Conservation (phyloP, 35 echinoderm and acorn worm genomes). For the Patiria miniata region DNA sequence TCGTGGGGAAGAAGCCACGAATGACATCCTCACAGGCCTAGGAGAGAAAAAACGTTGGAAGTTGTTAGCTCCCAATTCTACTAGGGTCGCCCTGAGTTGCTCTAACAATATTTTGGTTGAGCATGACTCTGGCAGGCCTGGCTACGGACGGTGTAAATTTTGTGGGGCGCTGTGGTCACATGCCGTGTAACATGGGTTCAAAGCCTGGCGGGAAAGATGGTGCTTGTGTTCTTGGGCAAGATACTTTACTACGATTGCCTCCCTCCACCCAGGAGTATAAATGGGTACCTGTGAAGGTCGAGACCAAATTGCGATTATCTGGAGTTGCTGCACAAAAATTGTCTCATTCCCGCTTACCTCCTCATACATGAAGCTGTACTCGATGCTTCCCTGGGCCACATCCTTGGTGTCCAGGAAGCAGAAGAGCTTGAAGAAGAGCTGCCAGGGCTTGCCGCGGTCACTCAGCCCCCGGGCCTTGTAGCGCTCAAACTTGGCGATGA, state of each 20-base stretch:
- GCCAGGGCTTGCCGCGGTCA: constrained; percentile 88
- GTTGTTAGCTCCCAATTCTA: too few relatives aligned
- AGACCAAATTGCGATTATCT: too few relatives aligned
- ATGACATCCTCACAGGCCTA: constrained; percentile 98
- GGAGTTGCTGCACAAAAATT: too few relatives aligned
- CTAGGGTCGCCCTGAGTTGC: neutral
- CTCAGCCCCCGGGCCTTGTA: constrained; percentile 81
- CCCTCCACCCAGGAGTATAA: too few relatives aligned
- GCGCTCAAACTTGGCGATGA: constrained; percentile 96
- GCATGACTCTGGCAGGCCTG: neutral
- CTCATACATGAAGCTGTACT: constrained; percentile 98
- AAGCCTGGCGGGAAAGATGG: too few relatives aligned
- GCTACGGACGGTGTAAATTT: neutral
- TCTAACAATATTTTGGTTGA: neutral
- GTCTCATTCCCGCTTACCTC: too few relatives aligned
- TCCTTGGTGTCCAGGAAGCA: constrained; percentile 94
- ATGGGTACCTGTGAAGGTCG: too few relatives aligned
- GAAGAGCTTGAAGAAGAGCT: constrained; percentile 96
- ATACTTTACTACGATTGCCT: too few relatives aligned
- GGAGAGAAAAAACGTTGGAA: neutral
- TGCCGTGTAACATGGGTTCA: too few relatives aligned
- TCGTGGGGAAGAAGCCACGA: constrained; percentile 72
- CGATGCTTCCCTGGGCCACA: constrained; percentile 73
- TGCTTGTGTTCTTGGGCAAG: too few relatives aligned
- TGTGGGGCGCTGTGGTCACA: too few relatives aligned